A percentile compares a stretch with the other conserved stretches of the same genome.
Conservation (phyloP, 2,113 vertebrate species). For the Ailuropoda melanoleuca region DNA sequence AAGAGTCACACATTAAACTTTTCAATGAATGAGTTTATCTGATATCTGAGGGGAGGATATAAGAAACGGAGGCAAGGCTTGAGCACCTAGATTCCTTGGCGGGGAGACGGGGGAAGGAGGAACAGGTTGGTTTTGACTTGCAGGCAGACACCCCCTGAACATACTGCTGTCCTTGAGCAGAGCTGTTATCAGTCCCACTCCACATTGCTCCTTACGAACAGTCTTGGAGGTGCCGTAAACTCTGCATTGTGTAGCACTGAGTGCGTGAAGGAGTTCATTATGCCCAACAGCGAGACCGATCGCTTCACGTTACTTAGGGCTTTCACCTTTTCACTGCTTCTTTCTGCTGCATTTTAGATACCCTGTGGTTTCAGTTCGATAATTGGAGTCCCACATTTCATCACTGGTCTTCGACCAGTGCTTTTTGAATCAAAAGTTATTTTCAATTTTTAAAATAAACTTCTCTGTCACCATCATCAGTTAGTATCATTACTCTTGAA, state of each 20-base stretch:
- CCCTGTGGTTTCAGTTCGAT: background rate
- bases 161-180: background rate
- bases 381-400: background rate
- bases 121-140: too few species aligned
- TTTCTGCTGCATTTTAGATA: background rate
- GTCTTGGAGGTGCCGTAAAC: background rate
- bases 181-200: background rate
- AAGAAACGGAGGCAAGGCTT: background rate
- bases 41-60: background rate
- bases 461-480: background rate
- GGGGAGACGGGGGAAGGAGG: too few species aligned
- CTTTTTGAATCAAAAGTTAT: background rate
- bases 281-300: background rate
- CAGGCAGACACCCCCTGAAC: background rate
- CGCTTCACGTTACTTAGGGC: rapidly evolving
- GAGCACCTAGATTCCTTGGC: background rate
- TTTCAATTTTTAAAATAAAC: constrained; percentile 39
- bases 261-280: background rate
- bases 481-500: background rate
- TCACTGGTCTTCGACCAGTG: background rate
- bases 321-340: background rate
- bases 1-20: background rate
- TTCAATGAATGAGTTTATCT: background rate
- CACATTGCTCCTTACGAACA: background rate
- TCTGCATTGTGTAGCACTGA: background rate